Percentiles rank a stretch among this genome's conserved stretches.
Evolutionary conservation across 2,888 invertebrate genomes (phyloP).

Genomic region (Habrosyne pyritoides): DNA sequence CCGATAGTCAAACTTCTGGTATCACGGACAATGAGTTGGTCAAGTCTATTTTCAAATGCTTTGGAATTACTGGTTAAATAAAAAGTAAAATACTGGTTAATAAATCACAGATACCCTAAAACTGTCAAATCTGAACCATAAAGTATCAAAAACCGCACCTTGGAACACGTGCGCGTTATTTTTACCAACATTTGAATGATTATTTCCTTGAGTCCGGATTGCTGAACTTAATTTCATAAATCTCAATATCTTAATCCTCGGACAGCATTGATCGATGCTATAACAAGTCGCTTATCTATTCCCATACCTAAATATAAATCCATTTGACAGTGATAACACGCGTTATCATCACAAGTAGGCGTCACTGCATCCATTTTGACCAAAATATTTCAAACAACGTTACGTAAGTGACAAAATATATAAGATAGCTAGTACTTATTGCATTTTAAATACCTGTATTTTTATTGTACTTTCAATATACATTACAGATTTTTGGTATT

Average conservation of each 20-base stretch:
- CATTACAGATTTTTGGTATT: too few species aligned
- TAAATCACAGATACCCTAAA: neutral
- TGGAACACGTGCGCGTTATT: neutral
- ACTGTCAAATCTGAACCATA: neutral
- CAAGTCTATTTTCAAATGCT: too few species aligned
- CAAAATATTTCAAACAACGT: conserved; percentile 7
- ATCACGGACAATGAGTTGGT: too few species aligned
- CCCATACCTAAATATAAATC: conserved; percentile 41
- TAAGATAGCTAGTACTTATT: too few species aligned
- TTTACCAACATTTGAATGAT: neutral
- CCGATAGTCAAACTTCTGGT: too few species aligned
- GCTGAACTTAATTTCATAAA: conserved; percentile 48
- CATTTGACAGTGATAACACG: conserved; percentile 45
- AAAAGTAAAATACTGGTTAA: too few species aligned
- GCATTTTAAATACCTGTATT: too few species aligned
- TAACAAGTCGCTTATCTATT: conserved; percentile 28
- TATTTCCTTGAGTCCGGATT: conserved; percentile 26
- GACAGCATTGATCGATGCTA: conserved; percentile 62
- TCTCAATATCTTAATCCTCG: conserved; percentile 61
- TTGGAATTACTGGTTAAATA: too few species aligned
- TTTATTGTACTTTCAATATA: too few species aligned
- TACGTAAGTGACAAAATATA: neutral
- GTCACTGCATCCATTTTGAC: conserved; percentile 23
- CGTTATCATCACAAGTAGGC: conserved; percentile 40
- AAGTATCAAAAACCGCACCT: neutral